A percentile compares a stretch with the other conserved stretches of the same genome.
phyloP scores from a whole-genome alignment of 30 jellyfish, hydroid and myxozoan species.

The Turritopsis rubra region DNA sequence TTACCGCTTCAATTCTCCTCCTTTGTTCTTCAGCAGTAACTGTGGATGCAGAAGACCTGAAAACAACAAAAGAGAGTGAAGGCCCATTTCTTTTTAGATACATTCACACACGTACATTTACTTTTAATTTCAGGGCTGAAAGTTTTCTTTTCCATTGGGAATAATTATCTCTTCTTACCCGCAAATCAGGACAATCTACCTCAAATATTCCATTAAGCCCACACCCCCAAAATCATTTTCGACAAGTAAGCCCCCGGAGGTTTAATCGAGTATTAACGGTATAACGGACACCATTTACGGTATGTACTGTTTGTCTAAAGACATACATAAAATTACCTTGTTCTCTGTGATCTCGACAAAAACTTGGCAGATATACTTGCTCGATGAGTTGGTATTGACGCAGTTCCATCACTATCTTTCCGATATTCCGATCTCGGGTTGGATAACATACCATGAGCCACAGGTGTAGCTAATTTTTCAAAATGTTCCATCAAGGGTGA shows the following conservation, averaged over 20 bases:
- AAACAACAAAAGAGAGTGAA: not conserved
- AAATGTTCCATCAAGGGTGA: slow-evolving; percentile 93
- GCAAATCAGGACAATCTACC: too few species aligned
- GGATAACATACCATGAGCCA: not conserved
- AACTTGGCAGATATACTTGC: slow-evolving; percentile 95
- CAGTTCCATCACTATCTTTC: slow-evolving; percentile 16
- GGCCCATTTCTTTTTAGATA: too few species aligned
- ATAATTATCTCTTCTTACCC: too few species aligned
- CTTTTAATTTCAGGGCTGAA: too few species aligned
- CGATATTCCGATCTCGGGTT: not conserved
- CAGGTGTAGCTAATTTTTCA: slow-evolving; percentile 68
- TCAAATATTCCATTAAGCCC: too few species aligned
- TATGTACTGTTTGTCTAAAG: not conserved
- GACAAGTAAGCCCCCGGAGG: too few species aligned
- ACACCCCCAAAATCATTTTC: too few species aligned
- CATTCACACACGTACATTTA: too few species aligned
- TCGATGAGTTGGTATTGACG: slow-evolving; percentile 22
- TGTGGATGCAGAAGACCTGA: slow-evolving; percentile 41
- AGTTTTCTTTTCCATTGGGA: too few species aligned
- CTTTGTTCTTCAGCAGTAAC: slow-evolving; percentile 52
- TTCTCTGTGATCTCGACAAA: slow-evolving; percentile 77
- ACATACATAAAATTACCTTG: slow-evolving; percentile 7
- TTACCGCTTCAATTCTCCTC: slow-evolving; percentile 56
- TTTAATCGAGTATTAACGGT: too few species aligned
- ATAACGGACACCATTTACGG: too few species aligned